Evolutionary conservation across 2,797 vertebrate species (phyloP).

Genomic region (Anguilla marmorata): DNA sequence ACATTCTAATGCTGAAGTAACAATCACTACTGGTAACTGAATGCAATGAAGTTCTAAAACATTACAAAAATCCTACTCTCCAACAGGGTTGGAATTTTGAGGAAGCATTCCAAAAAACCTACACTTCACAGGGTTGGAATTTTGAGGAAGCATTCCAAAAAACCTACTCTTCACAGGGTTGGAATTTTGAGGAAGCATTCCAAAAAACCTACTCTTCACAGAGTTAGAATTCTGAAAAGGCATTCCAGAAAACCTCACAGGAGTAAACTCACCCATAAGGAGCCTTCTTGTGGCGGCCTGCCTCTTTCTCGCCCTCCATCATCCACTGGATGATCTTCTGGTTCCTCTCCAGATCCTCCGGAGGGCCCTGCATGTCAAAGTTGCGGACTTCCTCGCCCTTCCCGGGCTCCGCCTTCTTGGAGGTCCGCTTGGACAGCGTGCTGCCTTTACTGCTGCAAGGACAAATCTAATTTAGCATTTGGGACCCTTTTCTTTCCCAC

Average conservation of each 20-base stretch:
- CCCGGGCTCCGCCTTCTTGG: constrained; percentile 81
- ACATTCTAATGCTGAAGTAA: no score
- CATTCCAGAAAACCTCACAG: background rate
- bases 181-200: no score
- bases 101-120: no score
- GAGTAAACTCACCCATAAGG: constrained; percentile 75
- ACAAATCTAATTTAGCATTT: no score
- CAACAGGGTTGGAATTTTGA: no score
- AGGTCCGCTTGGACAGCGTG: constrained; percentile 76
- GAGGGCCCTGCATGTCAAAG: constrained; percentile 75
- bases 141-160: no score
- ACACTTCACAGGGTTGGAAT: no score
- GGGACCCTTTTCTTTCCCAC: background rate
- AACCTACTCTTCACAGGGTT: no score
- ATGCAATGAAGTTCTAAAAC: no score
- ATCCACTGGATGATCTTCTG: constrained; percentile 98
- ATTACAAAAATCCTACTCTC: no score
- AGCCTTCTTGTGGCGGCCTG: constrained; percentile 82
- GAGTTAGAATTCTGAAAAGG: background rate
- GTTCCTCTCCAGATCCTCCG: constrained; percentile 87
- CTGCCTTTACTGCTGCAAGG: constrained; percentile 81
- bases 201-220: no score
- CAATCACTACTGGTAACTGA: no score
- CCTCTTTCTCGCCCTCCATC: constrained; percentile 90
- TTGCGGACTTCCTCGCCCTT: constrained; percentile 71